These are phyloP conservation scores for Lerema accius DNA, from an alignment of 1,140 invertebrate genomes.

Conservation along the genomic window DNA sequence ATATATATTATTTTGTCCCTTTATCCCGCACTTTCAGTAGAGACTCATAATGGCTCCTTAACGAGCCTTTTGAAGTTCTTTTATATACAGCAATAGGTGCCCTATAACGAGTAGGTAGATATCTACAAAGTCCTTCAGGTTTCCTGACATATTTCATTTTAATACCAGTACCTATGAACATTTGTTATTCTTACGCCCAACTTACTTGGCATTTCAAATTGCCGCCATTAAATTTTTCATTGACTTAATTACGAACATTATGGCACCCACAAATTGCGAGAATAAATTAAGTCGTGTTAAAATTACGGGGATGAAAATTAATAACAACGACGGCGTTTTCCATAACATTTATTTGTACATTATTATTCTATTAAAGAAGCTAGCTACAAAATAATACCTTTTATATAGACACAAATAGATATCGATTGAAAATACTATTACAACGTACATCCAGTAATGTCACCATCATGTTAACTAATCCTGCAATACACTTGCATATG, in stretches of 20 bases:
- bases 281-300: slow-evolving; percentile 18
- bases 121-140: slow-evolving; percentile 32
- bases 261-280: slow-evolving; percentile 19
- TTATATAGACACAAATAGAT: slow-evolving; percentile 30
- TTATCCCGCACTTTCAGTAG: no score
- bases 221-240: slow-evolving; percentile 38
- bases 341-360: slow-evolving; percentile 72
- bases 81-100: no score
- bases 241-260: slow-evolving; percentile 35
- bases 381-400: slow-evolving; percentile 58
- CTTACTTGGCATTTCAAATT: slow-evolving; percentile 37
- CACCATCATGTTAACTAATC: neutral
- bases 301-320: slow-evolving; percentile 8
- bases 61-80: slow-evolving; percentile 52
- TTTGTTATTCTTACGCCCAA: slow-evolving; percentile 13
- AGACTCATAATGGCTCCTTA: slow-evolving; percentile 57
- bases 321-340: slow-evolving; percentile 41
- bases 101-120: no score
- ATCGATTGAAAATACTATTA: slow-evolving; percentile 7
- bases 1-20: no score
- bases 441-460: slow-evolving; percentile 5
- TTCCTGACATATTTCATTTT: slow-evolving; percentile 54
- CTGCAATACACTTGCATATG: neutral
- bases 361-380: slow-evolving; percentile 63
- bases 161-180: slow-evolving; percentile 35